A percentile compares a stretch with the other conserved stretches of the same genome.
These are phyloP conservation scores for Zelleria hepariella DNA, from an alignment of 2,888 invertebrate genomes.

Conservation along the genomic window DNA sequence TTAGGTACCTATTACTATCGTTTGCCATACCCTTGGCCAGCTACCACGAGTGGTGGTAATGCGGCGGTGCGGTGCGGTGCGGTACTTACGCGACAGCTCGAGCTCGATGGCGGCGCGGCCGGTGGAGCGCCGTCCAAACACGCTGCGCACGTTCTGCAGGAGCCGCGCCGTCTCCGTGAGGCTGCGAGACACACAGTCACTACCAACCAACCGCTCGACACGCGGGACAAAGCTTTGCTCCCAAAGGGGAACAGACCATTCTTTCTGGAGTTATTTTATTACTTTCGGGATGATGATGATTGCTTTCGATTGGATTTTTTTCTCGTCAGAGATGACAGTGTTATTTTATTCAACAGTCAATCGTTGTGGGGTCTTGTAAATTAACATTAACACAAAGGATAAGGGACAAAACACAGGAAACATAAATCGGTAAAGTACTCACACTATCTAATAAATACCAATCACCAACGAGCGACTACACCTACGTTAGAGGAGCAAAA, in stretches of 20 bases:
- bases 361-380: too few relatives aligned
- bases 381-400: neutral
- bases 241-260: neutral
- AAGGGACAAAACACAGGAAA: neutral
- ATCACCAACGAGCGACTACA: neutral
- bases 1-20: too few relatives aligned
- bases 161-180: constrained; percentile 97
- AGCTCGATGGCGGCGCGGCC: constrained; percentile 88
- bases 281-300: neutral
- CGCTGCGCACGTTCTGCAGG: constrained; percentile 94
- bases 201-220: neutral
- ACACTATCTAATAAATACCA: neutral
- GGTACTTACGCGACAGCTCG: constrained; percentile 93
- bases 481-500: neutral
- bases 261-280: neutral
- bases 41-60: too few relatives aligned
- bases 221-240: neutral
- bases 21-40: too few relatives aligned
- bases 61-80: constrained; percentile 7
- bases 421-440: neutral
- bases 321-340: too few relatives aligned
- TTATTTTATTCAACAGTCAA: too few relatives aligned
- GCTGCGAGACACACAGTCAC: constrained; percentile 73
- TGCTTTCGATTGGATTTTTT: too few relatives aligned
- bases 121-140: constrained; percentile 85